A percentile compares a stretch with the other conserved stretches of the same genome.
These are phyloP conservation scores for Lepus timidus DNA, from an alignment of 2,113 vertebrate species.

Conservation along the genomic window DNA sequence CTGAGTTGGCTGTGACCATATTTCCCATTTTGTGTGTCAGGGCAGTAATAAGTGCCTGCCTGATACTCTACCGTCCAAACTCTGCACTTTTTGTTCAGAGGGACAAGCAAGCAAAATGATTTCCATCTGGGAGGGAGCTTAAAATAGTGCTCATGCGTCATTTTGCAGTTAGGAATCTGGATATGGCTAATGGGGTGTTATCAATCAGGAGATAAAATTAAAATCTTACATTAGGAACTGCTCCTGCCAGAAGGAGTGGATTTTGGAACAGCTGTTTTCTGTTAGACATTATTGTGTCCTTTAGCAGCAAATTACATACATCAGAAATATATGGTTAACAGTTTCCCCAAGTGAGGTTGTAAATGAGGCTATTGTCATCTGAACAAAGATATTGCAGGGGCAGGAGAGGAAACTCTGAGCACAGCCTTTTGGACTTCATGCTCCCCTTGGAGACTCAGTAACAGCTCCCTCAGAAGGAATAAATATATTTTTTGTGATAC, in stretches of 20 bases:
- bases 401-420: neutral
- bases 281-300: slow-evolving; percentile 72
- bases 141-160: slow-evolving; percentile 71
- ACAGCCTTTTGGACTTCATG: slow-evolving; percentile 43
- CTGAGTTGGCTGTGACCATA: slow-evolving; percentile 37
- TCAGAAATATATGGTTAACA: slow-evolving; percentile 74
- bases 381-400: neutral
- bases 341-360: slow-evolving; percentile 61
- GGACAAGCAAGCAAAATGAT: slow-evolving; percentile 55
- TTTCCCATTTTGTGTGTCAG: slow-evolving; percentile 19
- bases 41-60: neutral
- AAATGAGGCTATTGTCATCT: slow-evolving; percentile 32
- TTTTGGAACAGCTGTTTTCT: slow-evolving; percentile 75
- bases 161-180: slow-evolving; percentile 75
- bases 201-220: slow-evolving; percentile 76
- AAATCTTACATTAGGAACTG: slow-evolving; percentile 70
- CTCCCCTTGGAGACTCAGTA: neutral
- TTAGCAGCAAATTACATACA: slow-evolving; percentile 79
- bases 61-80: neutral
- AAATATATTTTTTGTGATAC: slow-evolving; percentile 62
- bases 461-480: slow-evolving; percentile 61
- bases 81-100: slow-evolving; percentile 47
- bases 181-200: slow-evolving; percentile 65
- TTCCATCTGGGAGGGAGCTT: slow-evolving; percentile 66
- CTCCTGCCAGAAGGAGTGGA: slow-evolving; percentile 57